Base-by-base conservation (phyloP, 2,888 invertebrate genomes). In the Hoplodrina ambigua region DNA sequence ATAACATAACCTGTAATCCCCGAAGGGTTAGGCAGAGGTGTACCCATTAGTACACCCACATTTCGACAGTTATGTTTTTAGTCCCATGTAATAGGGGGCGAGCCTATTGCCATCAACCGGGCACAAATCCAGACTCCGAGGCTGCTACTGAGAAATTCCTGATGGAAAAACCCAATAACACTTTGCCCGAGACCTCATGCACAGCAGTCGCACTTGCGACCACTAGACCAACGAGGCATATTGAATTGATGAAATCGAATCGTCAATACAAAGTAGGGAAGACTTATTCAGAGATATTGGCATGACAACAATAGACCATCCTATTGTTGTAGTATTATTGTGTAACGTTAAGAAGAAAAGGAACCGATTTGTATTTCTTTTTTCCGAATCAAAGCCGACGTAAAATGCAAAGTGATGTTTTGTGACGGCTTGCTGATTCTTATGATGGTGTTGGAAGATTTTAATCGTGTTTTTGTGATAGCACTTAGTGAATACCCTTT, bases 311-410 rank as follows among this genome's bases (percentile, higher is more conserved):
- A 75, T 41, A 57, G 52, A 53, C 37, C 37, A 37, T 8, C 37
- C 37, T 37, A 37, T 37, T 37, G 37, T 37, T 37, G 37, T 37
- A 37, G 37, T 37, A 37, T 37, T 37, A 25, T 46, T 20, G 56
- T 52, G 67, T 53, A 37, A 53, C 37, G 5, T 37, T 30, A 30
- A 11, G 37, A 46, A 57, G 50, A 67, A 74, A 57, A 44, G 20
- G 37, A 66, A 74, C 37, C 46, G 37, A 66, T 75, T 67, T 58
- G 57, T 75, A 46, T 49, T 49, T 44, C 20, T 53, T 49, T 57
- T 41, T 57, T 41, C 30, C 46, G 2, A 46, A 13, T 74, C 53
- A 33, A 64, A 73, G 2, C 37, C 37, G 46, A 53, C 1, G 15
- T 11, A 46, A 37, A 52, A 56, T 66, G 17, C 3, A 52, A 53